Evolutionary conservation across 2,888 invertebrate genomes (phyloP).

Genomic region (Reticulitermes lucifugus): DNA sequence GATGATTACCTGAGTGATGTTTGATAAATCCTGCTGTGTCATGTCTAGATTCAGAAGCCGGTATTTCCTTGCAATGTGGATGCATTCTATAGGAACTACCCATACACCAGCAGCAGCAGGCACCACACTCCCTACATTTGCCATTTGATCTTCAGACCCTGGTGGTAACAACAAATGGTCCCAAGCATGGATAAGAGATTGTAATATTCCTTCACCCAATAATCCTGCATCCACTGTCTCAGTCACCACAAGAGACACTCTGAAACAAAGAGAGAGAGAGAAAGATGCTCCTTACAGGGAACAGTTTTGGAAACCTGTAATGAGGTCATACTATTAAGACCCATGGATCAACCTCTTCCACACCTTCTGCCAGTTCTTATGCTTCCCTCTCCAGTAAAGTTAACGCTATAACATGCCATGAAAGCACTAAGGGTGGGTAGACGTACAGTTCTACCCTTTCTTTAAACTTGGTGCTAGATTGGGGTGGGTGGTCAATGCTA

Average conservation of each 20-base stretch:
- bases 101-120: slow-evolving; percentile 74
- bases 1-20: neutral
- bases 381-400: too few species aligned
- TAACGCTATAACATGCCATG: too few species aligned
- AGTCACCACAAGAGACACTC: slow-evolving; percentile 75
- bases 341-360: too few species aligned
- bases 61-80: slow-evolving; percentile 66
- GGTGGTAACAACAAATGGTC: slow-evolving; percentile 68
- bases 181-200: slow-evolving; percentile 77
- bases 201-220: slow-evolving; percentile 80
- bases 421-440: too few species aligned
- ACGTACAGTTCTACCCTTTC: too few species aligned
- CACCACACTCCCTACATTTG: slow-evolving; percentile 66
- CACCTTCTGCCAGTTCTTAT: too few species aligned
- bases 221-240: slow-evolving; percentile 85
- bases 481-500: too few species aligned
- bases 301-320: too few species aligned
- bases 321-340: too few species aligned
- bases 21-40: neutral
- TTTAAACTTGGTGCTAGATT: too few species aligned
- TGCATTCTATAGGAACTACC: slow-evolving; percentile 72
- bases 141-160: neutral
- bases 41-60: slow-evolving; percentile 59
- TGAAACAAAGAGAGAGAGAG: slow-evolving; percentile 50
- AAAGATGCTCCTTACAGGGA: neutral